Evolutionary conservation across 2,888 invertebrate species (phyloP).

Genomic region (Lithophane semibrunnea): DNA sequence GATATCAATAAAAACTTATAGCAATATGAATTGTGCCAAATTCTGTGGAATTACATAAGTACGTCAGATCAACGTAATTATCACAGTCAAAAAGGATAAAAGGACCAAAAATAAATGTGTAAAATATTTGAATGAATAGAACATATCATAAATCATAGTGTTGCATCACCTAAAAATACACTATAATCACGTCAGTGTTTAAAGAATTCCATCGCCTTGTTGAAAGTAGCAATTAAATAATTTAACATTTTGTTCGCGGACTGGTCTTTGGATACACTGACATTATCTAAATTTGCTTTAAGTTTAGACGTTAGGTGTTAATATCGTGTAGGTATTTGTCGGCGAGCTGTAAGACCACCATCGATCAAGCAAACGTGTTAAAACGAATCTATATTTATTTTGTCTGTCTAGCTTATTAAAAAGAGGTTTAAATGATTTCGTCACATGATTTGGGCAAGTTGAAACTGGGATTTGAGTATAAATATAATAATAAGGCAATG

Average conservation of each 20-base stretch:
- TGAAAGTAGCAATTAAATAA: constrained; percentile 62
- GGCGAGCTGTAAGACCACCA: constrained; percentile 43
- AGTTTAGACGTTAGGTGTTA: constrained; percentile 58
- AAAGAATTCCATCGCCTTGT: constrained; percentile 40
- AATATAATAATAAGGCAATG: too few species aligned
- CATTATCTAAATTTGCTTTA: constrained; percentile 62
- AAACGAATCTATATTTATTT: constrained; percentile 35
- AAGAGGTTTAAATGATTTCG: constrained; percentile 12
- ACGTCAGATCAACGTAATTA: background rate
- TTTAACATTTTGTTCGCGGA: constrained; percentile 52
- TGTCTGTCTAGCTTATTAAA: constrained; percentile 24
- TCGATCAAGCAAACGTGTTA: constrained; percentile 46
- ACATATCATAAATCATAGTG: constrained; percentile 26
- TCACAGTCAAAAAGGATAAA: background rate
- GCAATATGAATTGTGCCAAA: background rate
- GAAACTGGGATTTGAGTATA: background rate
- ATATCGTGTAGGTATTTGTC: constrained; percentile 59
- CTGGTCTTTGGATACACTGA: constrained; percentile 37
- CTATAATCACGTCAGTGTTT: constrained; percentile 25
- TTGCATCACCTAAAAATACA: constrained; percentile 30
- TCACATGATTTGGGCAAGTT: background rate
- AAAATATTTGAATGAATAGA: constrained; percentile 2
- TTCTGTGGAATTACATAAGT: background rate
- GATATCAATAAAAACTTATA: background rate
- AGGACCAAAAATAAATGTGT: background rate